phyloP scores from a whole-genome alignment of 1,140 invertebrate species.

The Palaemon carinicauda region DNA sequence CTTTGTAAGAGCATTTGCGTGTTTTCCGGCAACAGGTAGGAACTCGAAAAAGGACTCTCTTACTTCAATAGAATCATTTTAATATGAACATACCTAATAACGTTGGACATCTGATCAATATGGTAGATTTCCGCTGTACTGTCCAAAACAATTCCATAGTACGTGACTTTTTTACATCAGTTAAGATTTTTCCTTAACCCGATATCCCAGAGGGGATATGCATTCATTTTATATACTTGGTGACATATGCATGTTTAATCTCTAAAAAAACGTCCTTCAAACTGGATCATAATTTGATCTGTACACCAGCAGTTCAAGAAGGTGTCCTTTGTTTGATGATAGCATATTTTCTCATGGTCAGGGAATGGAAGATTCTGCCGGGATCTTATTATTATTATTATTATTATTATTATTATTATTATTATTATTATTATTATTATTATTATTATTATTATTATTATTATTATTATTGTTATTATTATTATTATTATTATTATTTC shows the following conservation, averaged over 20 bases:
- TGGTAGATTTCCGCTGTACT: background rate
- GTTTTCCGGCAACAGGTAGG: too few species aligned
- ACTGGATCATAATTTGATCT: conserved; percentile 16
- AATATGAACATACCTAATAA: background rate
- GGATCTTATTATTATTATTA: background rate
- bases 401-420: background rate
- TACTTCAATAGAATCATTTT: background rate
- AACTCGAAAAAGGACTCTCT: conserved; percentile 5
- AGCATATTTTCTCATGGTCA: background rate
- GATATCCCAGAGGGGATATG: background rate
- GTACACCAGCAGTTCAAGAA: background rate
- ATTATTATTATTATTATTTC: too few species aligned
- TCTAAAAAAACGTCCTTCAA: background rate
- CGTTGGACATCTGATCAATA: conserved; percentile 9
- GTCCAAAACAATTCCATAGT: background rate
- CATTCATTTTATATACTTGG: background rate
- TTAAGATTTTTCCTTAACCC: background rate
- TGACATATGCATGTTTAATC: background rate
- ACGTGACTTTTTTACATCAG: background rate
- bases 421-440: too few species aligned
- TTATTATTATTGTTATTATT: too few species aligned
- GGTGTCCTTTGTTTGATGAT: background rate
- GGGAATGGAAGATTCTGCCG: conserved; percentile 7
- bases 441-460: too few species aligned
- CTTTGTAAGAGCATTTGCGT: too few species aligned